Base-by-base conservation (phyloP, 2,113 vertebrate species). In the Clupea harengus region DNA sequence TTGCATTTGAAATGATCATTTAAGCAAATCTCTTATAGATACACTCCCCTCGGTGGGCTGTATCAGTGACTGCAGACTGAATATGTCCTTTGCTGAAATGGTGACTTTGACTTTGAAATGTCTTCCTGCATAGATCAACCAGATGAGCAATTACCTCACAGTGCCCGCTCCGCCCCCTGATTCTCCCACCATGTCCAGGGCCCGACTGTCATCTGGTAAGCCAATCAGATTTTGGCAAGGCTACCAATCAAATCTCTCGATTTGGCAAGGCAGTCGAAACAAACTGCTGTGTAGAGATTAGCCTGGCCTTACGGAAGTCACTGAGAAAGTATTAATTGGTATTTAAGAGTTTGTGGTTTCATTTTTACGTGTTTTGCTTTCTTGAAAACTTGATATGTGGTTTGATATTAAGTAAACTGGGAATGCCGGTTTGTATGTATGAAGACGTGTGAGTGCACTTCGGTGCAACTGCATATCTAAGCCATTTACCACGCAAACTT, bases 171-270 rank as follows among this genome's bases (percentile, higher is more conserved):
- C 95, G 86, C 92, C 94, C 57, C 91, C 97, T 0, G 98, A 98
- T 82, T 99, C 98, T 0, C 98, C 98, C 1, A 98, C 97, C 87
- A 95, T 99, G 91, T 92, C 95, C 4, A 94, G 98, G 91, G 96
- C 97, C 84, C 95, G 98, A 87, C 96, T 99, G 17, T 92, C 97
- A 88, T 99, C 98, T 95, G 98, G 98, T 99, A 91, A 92, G 92
- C 64, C 72, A 78, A 32, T 78, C 72, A 78, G 72, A 11, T 44
- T 44, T 78, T 5, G 10, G 13, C 25, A 32, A 44, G 13, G 72
- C 11, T 3, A 32, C 25, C 64, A 60, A 22, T 60, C 54, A 4
- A 22, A 60, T 60, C 20, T 6, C 20, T 60, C 54, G 5, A 22
- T 60, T 22, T 60, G 54, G 20, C 54, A 60, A 20, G 54, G 54